phyloP scores from a whole-genome alignment of 2,797 vertebrate genomes.

The Melanitta fusca region DNA sequence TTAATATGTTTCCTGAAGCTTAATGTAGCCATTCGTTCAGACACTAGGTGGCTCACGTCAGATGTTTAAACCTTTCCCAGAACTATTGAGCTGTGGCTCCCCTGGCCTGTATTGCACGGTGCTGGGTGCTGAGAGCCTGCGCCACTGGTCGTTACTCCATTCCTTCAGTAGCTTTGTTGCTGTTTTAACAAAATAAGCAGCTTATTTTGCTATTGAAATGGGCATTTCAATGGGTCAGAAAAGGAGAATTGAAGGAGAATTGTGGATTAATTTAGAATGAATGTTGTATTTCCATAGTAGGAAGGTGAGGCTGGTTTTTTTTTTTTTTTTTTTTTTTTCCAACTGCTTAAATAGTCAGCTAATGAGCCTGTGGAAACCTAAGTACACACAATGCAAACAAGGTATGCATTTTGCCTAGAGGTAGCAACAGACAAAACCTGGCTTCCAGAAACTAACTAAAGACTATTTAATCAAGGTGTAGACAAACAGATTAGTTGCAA shows the following conservation, averaged over 20 bases:
- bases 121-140: background rate
- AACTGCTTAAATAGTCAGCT: background rate
- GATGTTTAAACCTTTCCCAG: conserved; percentile 10
- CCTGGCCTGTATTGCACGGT: accelerated
- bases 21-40: background rate
- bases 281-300: background rate
- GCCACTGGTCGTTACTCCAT: accelerated
- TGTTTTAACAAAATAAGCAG: conserved; percentile 19
- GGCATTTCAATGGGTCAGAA: background rate
- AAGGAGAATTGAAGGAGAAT: background rate
- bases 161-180: background rate
- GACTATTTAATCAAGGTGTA: background rate
- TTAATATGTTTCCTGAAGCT: background rate
- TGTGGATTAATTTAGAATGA: background rate
- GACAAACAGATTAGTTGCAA: background rate
- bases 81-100: background rate
- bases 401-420: background rate
- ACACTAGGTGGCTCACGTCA: conserved; percentile 66
- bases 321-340: background rate
- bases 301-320: background rate
- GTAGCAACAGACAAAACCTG: background rate
- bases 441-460: background rate
- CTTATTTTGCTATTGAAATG: background rate
- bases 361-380: background rate
- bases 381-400: background rate